Evolutionary conservation across 2,888 invertebrate genomes (phyloP).

Genomic region (Scaptomyza tumidula): DNA sequence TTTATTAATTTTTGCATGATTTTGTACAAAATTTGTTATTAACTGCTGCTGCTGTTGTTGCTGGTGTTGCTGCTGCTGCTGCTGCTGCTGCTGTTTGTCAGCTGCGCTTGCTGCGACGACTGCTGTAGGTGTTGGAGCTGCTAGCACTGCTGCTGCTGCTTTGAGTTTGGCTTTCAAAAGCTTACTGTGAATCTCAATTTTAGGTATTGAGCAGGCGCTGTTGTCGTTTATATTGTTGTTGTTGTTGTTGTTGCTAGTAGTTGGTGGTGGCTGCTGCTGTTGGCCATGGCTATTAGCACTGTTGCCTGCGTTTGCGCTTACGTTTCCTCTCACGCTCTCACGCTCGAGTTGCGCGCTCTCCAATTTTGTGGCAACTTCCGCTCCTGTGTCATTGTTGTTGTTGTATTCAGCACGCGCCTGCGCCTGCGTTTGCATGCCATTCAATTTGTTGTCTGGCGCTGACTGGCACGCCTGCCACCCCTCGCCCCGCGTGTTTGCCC

Average conservation of each 20-base stretch:
- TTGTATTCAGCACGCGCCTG: constrained; percentile 77
- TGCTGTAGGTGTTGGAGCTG: constrained; percentile 53
- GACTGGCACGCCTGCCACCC: constrained; percentile 57
- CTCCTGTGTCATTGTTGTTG: constrained; percentile 49
- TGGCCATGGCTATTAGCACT: constrained; percentile 44
- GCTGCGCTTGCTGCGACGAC: constrained; percentile 75
- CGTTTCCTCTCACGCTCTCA: constrained; percentile 59
- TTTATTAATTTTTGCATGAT: constrained; percentile 24
- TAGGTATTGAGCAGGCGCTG: constrained; percentile 70
- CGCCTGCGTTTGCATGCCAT: constrained; percentile 60
- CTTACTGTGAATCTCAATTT: constrained; percentile 72
- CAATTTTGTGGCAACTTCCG: constrained; percentile 74
- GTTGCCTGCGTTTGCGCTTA: constrained; percentile 64
- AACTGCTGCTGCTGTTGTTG: constrained; percentile 59
- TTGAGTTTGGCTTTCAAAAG: constrained; percentile 75
- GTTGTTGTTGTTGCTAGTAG: constrained; percentile 21
- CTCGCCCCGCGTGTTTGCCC: constrained; percentile 15
- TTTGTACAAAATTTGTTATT: constrained; percentile 33
- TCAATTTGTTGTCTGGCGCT: constrained; percentile 45
- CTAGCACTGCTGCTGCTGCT: constrained; percentile 39
- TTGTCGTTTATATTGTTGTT: constrained; percentile 34
- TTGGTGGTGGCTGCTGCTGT: constrained; percentile 41
- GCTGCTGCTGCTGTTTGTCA: constrained; percentile 74
- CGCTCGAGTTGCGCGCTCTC: constrained; percentile 75
- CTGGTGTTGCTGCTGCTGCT: constrained; percentile 49